Evolutionary conservation across 2,797 vertebrate species (phyloP), one percentile per base, ranked within the genome.

Genomic region (Sebastes minor): DNA sequence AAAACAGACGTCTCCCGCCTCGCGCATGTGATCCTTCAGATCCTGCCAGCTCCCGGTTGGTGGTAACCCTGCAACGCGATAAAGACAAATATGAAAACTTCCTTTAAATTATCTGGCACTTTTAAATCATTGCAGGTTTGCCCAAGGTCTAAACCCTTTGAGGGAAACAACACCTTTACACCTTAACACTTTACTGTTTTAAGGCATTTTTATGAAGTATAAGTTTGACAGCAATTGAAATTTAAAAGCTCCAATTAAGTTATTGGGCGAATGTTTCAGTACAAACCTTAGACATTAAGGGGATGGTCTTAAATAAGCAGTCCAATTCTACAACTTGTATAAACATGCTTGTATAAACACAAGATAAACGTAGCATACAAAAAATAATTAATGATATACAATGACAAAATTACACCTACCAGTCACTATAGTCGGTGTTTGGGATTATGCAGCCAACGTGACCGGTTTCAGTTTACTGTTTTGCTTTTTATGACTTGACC

Each of bases 21-120:
- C 96, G 27, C 97, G 93, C 96, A 95, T 96, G 61, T 97, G 97
- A 93, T 97, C 96, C 91, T 98, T 97, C 89, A 97, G 95, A 93
- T 98, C 97, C 92, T 97, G 97, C 97, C 97, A 98, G 91, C 97
- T 98, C 78, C 96, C 97, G 72, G 96, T 96, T 1, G 96, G 96
- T 62, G 96, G 96, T 84, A 97, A 94, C 20, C 97, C 96, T 97
- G 82, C 76, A 78, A 78, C 3, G 1, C 25, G 27, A 68, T 80
- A 28, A 60, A 35, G 3, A 73, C 0, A 3, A 65, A 46, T 23
- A 20, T 28, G 22, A 62, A 3, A 18, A 18, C 2, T 25, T 59
- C 5, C 2, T 53, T 80, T 49, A 42, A 69, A 49, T 25, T 3
- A 56, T 4, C 6, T 63, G 22, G 2, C 13, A 65, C 8, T 60